Base-by-base conservation (phyloP, 2,797 vertebrate species). In the Malurus splendens region DNA sequence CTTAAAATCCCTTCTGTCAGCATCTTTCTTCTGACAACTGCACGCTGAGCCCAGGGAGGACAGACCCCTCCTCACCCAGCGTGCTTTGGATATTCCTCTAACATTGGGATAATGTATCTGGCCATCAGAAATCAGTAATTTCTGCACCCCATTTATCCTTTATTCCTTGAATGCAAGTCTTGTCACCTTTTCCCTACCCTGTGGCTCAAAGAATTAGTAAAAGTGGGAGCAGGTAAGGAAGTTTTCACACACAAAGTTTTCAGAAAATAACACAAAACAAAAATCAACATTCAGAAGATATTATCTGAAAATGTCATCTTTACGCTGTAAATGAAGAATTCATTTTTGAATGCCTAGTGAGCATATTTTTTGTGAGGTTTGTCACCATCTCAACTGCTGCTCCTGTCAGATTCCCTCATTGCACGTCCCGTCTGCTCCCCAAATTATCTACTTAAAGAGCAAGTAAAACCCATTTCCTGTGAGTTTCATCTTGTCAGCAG, bases 401-500 rank as follows among this genome's bases (percentile, higher is more conserved):
- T 94, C 20, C 60, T 83, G 50, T 89, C 87, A 90, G 42, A 84
- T 86, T 87, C 64, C 25, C 44, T 86, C 57, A 76, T 77, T 90
- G 93, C 71, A 73, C 27, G 5, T 64, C 11, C 14, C 1, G 2
- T 56, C 50, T 81, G 8, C 9, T 38, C 52, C 5, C 2, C 14
- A 67, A 64, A 90, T 87, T 84, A 76, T 45, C 74, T 74, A 32
- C 50, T 88, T 92, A 84, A 93, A 64, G 42, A 93, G 54, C 61
- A 77, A 86, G 44, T 64, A 93, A 92, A 94, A 74, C 41, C 64
- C 74, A 88, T 92, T 93, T 92, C 57, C 82, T 77, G 36, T 71
- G 57, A 18, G 36, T 87, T 90, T 89, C 74, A 65, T 41, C 42
- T 79, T 93, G 74, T 89, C 89, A 90, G 71, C 60, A 84, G 90